Evolutionary conservation across 2,888 invertebrate species (phyloP), one percentile per base, ranked within the genome.

Genomic region (Ectemnius continuus): DNA sequence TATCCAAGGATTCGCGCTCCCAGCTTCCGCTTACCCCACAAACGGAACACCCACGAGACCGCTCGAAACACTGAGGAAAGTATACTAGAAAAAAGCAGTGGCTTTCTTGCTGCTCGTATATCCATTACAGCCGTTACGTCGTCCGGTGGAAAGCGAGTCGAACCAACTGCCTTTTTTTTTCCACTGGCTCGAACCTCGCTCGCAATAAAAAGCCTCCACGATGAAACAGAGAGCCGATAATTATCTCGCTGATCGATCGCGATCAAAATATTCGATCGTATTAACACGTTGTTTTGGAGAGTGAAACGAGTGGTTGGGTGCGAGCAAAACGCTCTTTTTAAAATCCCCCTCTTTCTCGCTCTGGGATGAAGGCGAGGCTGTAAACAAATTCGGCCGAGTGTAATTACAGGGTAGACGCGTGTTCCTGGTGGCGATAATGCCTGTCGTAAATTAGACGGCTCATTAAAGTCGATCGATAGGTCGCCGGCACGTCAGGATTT

Each of bases 91-190:
- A 74, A 28, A 59, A 45, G 60, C 14, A 20, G n/a, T n/a, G 58
- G 18, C 56, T 20, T 63, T 69, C 67, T 74, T 61, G 47, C 56
- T 20, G 14, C 14, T 23, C n/a, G 16, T 57, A 63, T 65, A 68
- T 73, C 68, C 48, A 73, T 71, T 69, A 71, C 68, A 59, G 16
- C 58, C 26, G 58, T 62, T 20, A 48, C 45, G n/a, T 47, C 52
- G 57, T 67, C 63, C 67, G 79, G 78, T 79, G 79, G 79, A 79
- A 79, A 79, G 79, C 76, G 66, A 79, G 64, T 73, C 79, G 69
- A 73, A 75, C 57, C 57, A 20, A 36, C 48, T 8, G 1, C 14
- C 11, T 28, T 62, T 68, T 68, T 75, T 56, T 23, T 69, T 52
- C 36, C 14, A 14, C 26, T 18, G 36, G n/a, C n/a, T 36, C 52